phyloP scores from a whole-genome alignment of 2,797 vertebrate species.

The Myotis pilosus region DNA sequence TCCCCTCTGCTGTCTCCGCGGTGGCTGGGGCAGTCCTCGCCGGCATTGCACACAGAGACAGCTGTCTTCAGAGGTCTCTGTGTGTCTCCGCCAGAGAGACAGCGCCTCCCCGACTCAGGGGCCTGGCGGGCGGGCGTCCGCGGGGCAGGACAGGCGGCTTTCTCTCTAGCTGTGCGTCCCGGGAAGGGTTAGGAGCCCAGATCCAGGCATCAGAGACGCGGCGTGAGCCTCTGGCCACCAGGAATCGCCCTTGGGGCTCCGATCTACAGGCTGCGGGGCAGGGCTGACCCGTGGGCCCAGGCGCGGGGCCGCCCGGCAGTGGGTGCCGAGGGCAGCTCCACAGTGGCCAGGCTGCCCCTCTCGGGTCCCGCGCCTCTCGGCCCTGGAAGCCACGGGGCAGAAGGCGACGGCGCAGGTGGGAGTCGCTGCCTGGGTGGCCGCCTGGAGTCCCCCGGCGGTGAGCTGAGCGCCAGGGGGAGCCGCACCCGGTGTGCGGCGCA shows the following conservation, averaged over 20 bases:
- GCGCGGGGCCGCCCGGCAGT: rapidly evolving
- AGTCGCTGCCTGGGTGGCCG: not conserved
- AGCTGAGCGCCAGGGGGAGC: constrained; percentile 63
- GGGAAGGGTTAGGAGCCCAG: not conserved
- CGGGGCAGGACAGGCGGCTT: not conserved
- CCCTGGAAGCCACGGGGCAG: not conserved
- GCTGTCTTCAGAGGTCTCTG: not conserved
- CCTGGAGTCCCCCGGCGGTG: not conserved
- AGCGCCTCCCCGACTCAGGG: not conserved
- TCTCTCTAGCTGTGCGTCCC: not conserved
- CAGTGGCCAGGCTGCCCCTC: no score
- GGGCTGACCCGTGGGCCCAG: rapidly evolving
- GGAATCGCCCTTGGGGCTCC: not conserved
- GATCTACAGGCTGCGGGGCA: not conserved
- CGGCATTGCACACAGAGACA: not conserved
- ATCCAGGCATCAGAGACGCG: rapidly evolving
- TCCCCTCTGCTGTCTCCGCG: not conserved
- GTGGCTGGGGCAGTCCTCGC: no score
- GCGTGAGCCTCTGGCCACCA: not conserved
- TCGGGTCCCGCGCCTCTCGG: not conserved
- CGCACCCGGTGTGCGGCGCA: not conserved
- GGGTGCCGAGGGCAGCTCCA: not conserved
- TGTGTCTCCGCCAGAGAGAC: not conserved
- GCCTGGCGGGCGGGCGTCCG: rapidly evolving
- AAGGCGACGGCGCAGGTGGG: not conserved